These are phyloP conservation scores for Aethes cnicana DNA, from an alignment of 2,888 invertebrate species.

Conservation along the genomic window DNA sequence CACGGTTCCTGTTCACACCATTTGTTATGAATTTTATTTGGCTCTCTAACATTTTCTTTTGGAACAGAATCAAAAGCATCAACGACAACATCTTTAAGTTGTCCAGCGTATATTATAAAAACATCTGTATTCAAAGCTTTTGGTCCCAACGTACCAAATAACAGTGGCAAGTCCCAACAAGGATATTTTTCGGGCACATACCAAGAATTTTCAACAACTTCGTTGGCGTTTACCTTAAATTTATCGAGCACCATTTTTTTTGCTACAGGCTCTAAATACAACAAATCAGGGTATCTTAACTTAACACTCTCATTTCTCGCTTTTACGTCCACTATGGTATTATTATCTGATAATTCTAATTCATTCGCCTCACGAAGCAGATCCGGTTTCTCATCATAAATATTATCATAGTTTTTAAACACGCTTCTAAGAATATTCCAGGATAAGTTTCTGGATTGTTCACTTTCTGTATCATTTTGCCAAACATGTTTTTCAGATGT, in stretches of 20 bases:
- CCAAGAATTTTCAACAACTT: conserved; percentile 45
- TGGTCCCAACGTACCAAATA: conserved; percentile 55
- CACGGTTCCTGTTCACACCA: conserved; percentile 70
- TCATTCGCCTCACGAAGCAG: too few relatives aligned
- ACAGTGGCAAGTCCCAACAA: conserved; percentile 67
- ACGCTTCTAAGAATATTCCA: neutral
- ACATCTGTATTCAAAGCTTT: conserved; percentile 43
- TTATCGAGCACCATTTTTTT: conserved; percentile 32
- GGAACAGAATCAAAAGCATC: neutral
- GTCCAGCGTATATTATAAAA: conserved; percentile 50
- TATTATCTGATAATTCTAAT: too few relatives aligned
- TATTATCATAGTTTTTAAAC: conserved; percentile 45
- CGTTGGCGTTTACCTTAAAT: conserved; percentile 16
- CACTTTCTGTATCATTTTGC: neutral
- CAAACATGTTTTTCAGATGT: neutral
- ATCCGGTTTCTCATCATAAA: conserved; percentile 42
- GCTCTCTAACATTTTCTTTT: conserved; percentile 26
- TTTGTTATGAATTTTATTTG: conserved; percentile 39
- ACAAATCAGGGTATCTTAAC: conserved; percentile 45
- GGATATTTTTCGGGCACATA: conserved; percentile 63
- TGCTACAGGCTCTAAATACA: conserved; percentile 56
- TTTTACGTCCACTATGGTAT: neutral
- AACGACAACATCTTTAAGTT: conserved; percentile 49
- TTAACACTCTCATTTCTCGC: conserved; percentile 6
- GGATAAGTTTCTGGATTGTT: neutral